Percentiles rank a stretch among this genome's conserved stretches.
Conservation (phyloP, 2,797 vertebrate species). For the Naso thynnoides region DNA sequence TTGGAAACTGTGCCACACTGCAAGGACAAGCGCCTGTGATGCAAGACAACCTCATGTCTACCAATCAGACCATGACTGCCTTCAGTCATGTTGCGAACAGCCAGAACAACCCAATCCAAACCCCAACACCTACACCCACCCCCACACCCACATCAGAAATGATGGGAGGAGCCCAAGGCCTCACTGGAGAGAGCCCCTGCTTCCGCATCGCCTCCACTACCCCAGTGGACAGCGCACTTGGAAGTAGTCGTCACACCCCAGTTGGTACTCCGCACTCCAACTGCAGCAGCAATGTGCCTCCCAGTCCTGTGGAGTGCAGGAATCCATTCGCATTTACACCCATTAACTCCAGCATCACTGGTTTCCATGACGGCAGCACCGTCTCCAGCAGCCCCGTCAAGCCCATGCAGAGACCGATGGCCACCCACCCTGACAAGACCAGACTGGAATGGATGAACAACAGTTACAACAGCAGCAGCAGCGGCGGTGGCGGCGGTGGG, state of each 20-base stretch:
- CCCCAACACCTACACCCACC: conserved; percentile 89
- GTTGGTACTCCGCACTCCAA: conserved; percentile 95
- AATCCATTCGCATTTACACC: conserved; percentile 98
- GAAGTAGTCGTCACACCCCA: conserved; percentile 95
- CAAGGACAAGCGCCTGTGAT: conserved; percentile 84
- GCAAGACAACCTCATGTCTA: conserved; percentile 82
- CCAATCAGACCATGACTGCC: conserved; percentile 82
- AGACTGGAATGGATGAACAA: conserved; percentile 98
- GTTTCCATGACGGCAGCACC: conserved; percentile 92
- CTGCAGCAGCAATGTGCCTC: conserved; percentile 96
- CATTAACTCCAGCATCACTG: conserved; percentile 94
- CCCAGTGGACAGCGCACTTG: conserved; percentile 94
- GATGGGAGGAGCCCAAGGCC: conserved; percentile 87
- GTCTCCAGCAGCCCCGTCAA: conserved; percentile 97
- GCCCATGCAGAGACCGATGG: conserved; percentile 98
- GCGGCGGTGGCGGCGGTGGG: conserved; percentile 70
- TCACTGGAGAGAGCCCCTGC: conserved; percentile 94
- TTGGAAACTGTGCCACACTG: conserved; percentile 83
- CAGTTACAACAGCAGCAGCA: conserved; percentile 86
- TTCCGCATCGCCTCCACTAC: conserved; percentile 91
- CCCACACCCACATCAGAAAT: conserved; percentile 93
- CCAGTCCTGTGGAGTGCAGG: conserved; percentile 97
- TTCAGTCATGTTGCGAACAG: conserved; percentile 90
- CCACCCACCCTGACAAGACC: conserved; percentile 97
- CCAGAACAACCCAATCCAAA: conserved; percentile 89